Evolutionary conservation across 2,113 vertebrate genomes (phyloP).

Genomic region (Trachemys scripta): DNA sequence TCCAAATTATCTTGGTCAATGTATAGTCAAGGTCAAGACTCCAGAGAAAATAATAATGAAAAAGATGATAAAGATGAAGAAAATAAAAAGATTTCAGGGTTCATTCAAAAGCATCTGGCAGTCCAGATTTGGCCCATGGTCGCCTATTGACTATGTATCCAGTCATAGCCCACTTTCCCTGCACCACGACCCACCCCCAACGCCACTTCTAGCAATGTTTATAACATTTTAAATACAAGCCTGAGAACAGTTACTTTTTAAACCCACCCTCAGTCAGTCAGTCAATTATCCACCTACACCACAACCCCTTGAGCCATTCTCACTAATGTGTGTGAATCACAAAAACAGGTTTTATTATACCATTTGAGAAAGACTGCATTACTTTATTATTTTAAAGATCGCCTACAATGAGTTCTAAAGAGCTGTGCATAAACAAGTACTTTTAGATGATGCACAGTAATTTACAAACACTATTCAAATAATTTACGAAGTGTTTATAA

Average conservation of each 20-base stretch:
- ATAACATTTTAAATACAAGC: background rate
- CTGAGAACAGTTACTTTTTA: background rate
- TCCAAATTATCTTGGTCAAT: background rate
- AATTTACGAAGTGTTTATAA: conserved; percentile 2
- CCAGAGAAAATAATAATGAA: background rate
- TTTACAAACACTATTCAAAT: background rate
- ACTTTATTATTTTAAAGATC: background rate
- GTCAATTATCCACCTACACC: background rate
- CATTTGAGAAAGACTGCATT: background rate
- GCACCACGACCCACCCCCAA: background rate
- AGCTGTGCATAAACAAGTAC: background rate
- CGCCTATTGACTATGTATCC: too few relatives aligned
- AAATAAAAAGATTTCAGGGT: background rate
- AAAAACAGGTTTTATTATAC: background rate
- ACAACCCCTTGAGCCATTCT: background rate
- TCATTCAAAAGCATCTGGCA: too few relatives aligned
- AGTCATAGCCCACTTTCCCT: background rate
- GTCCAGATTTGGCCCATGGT: background rate
- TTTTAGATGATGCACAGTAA: conserved; percentile 1
- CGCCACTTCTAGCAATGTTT: background rate
- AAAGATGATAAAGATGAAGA: background rate
- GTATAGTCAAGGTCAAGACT: background rate
- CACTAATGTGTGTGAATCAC: background rate
- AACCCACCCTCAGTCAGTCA: background rate
- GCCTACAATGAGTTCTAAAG: background rate